Evolutionary conservation across 2,888 invertebrate genomes (phyloP), one percentile per base, ranked within the genome.

Genomic region (Rhingia rostrata): DNA sequence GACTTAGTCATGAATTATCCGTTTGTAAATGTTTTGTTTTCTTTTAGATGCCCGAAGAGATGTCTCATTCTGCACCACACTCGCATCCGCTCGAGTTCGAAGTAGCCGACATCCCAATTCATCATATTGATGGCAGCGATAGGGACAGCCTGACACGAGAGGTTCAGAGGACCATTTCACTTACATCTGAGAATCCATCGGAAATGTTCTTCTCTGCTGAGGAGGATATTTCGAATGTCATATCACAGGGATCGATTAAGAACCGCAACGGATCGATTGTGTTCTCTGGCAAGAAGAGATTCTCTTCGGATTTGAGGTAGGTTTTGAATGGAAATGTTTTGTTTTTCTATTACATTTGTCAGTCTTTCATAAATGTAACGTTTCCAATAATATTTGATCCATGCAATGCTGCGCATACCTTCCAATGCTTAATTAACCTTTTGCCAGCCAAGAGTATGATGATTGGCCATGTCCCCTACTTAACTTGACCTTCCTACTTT

Each of bases 191-290:
- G 90, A 97, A 97, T 90, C 97, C 96, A 88, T 97, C 97, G 0
- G 98, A 98, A 91, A 95, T 96, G 64, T 98, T 97, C 92, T 98
- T 97, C 90, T 98, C 98, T 0, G 98, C 98, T 0, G 97, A 98
- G 89, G 98, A 98, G 91, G 98, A 97, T 87, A 93, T 95, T 58
- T 90, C 91, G 0, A 91, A 91, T 87, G 90, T 90, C 4, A 84
- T 91, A 86, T 89, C 90, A 4, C 91, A 90, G 82, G 87, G 91
- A 14, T 90, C 91, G 10, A 89, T 90, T 58, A 91, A 90, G 81
- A 90, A 90, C 86, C 90, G 90, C 37, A 90, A 89, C 67, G 90
- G 90, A 1, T 90, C 90, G 0, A 89, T 91, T 47, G 88, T 90
- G n/a, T 88, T 90, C 41, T 90, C 91, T 0, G 90, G 91, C 64